These are phyloP conservation scores for Microchirus variegatus DNA, from an alignment of 2,797 vertebrate species.

Conservation along the genomic window DNA sequence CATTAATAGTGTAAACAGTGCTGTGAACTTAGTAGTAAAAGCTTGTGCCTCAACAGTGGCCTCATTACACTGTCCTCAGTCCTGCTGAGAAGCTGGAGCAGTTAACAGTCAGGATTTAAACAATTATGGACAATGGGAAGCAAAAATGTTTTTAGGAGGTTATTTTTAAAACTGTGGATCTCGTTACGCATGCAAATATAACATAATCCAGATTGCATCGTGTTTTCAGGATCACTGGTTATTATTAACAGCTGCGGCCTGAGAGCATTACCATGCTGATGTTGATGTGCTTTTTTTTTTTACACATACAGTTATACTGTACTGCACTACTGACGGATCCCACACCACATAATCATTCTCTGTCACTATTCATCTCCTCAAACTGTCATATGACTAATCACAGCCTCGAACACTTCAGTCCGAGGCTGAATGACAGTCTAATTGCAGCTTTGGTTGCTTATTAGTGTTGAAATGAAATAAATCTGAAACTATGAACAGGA, in stretches of 20 bases:
- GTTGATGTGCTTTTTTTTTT: constrained; percentile 15
- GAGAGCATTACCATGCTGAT: background rate
- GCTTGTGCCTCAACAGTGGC: background rate
- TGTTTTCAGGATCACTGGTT: background rate
- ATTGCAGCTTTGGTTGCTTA: background rate
- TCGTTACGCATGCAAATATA: background rate
- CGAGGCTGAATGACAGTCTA: background rate
- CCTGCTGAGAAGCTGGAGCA: background rate
- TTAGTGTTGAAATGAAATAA: constrained; percentile 1
- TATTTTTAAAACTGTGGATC: background rate
- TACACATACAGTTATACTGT: too few relatives aligned
- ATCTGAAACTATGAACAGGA: background rate
- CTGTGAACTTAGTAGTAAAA: background rate
- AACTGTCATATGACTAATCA: background rate
- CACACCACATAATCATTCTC: background rate
- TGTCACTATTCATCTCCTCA: constrained; percentile 2
- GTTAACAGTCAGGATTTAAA: background rate
- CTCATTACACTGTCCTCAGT: background rate
- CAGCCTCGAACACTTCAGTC: background rate
- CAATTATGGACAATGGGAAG: background rate
- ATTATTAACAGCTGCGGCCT: background rate
- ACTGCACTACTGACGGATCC: constrained; percentile 1
- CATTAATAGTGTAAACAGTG: background rate
- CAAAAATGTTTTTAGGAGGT: background rate
- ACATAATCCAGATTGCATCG: background rate